A percentile compares a stretch with the other conserved stretches of the same genome.
phyloP scores from a whole-genome alignment of 92 coral and sea anemone genomes.

The Phymanthus crucifer region DNA sequence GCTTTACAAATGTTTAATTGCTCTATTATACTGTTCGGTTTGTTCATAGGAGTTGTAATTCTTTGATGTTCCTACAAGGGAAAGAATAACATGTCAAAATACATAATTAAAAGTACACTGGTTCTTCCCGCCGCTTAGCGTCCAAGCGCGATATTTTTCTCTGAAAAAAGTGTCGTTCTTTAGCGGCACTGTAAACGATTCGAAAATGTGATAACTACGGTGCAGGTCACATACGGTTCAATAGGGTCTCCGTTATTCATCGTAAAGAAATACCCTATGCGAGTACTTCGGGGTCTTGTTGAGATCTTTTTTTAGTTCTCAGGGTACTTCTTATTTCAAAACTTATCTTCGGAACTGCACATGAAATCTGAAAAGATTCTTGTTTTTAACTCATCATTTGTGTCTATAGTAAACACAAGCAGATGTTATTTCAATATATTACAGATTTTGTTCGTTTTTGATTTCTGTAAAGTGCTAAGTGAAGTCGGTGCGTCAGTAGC shows the following conservation, averaged over 20 bases:
- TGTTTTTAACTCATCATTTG: neutral
- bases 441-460: constrained; percentile 5
- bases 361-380: neutral
- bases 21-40: constrained; percentile 45
- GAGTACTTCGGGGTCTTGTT: neutral
- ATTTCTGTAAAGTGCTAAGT: constrained; percentile 17
- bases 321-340: too few species aligned
- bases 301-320: neutral
- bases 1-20: constrained; percentile 48
- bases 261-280: constrained; percentile 32
- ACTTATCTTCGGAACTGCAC: too few species aligned
- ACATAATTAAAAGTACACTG: constrained; percentile 26
- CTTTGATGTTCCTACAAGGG: constrained; percentile 34
- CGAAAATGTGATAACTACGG: constrained; percentile 65
- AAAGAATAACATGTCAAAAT: constrained; percentile 18
- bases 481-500: constrained; percentile 26
- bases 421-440: constrained; percentile 27
- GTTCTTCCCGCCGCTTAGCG: constrained; percentile 26
- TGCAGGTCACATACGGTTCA: constrained; percentile 39
- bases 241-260: constrained; percentile 57
- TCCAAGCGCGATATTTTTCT: constrained; percentile 31
- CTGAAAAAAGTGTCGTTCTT: constrained; percentile 52
- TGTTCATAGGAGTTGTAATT: constrained; percentile 20
- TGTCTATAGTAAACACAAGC: neutral
- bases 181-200: constrained; percentile 46